Conservation (phyloP, 2,888 invertebrate species). For the Plemyria rubiginata region DNA sequence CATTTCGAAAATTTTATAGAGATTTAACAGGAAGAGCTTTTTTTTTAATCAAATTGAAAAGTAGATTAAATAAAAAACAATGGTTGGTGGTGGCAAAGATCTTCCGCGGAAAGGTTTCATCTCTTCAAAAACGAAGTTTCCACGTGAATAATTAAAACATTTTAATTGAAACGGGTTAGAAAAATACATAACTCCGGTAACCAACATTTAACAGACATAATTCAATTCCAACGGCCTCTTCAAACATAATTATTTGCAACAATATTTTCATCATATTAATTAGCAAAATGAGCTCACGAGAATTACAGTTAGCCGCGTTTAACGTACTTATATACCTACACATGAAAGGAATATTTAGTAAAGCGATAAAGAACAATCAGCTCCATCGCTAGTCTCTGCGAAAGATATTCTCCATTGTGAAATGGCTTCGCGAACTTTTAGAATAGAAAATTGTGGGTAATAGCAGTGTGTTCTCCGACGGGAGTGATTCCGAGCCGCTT, state of each 20-base stretch:
- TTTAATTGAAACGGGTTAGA: conserved; percentile 38
- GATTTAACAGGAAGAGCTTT: conserved; percentile 1
- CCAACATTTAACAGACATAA: conserved; percentile 29
- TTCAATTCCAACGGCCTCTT: conserved; percentile 31
- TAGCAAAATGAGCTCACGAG: conserved; percentile 33
- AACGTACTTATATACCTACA: no score
- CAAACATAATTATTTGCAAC: conserved; percentile 29
- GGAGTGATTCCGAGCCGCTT: conserved; percentile 79
- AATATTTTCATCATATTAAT: conserved; percentile 40
- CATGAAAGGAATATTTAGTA: conserved; percentile 47
- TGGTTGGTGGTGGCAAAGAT: conserved; percentile 26
- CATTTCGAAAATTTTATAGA: not conserved
- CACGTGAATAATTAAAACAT: conserved; percentile 39
- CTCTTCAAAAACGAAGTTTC: conserved; percentile 31
- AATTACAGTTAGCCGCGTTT: conserved; percentile 19
- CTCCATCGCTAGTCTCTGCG: conserved; percentile 65
- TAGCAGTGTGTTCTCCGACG: conserved; percentile 65
- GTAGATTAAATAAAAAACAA: conserved; percentile 26
- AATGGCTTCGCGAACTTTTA: conserved; percentile 67
- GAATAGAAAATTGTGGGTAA: conserved; percentile 72
- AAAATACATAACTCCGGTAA: conserved; percentile 26
- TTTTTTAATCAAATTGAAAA: conserved; percentile 32
- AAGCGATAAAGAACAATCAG: conserved; percentile 61
- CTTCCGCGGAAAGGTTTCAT: conserved; percentile 33
- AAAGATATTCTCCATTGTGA: conserved; percentile 61